phyloP scores from a whole-genome alignment of 2,113 vertebrate genomes.

The Climacteris rufus region DNA sequence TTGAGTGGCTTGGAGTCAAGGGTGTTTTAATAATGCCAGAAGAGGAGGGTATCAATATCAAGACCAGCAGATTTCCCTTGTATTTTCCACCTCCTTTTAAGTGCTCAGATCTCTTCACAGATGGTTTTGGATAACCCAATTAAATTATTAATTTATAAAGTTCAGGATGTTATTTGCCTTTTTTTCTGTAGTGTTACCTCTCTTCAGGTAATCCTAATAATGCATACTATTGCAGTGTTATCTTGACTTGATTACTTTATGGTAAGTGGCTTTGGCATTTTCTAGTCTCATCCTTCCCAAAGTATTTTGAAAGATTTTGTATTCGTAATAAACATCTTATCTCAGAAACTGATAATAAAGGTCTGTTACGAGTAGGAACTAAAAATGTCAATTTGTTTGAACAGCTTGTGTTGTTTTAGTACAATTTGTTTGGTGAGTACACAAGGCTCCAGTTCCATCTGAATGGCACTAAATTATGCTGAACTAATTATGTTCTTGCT shows the following conservation, averaged over 20 bases:
- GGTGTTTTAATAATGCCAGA: not conserved
- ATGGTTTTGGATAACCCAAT: not conserved
- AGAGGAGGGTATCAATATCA: not conserved
- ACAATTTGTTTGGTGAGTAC: conserved; percentile 76
- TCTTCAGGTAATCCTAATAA: not conserved
- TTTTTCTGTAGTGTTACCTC: not conserved
- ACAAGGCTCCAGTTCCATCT: conserved; percentile 71
- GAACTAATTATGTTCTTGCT: conserved; percentile 74
- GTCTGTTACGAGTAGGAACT: conserved; percentile 68
- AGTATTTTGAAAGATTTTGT: conserved; percentile 9
- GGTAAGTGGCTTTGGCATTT: not conserved
- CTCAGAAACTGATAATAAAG: conserved; percentile 64
- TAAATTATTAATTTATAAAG: not conserved
- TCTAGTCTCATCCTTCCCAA: not conserved
- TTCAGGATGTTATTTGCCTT: not conserved
- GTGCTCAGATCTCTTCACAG: not conserved
- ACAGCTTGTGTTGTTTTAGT: conserved; percentile 77
- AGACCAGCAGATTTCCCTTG: not conserved
- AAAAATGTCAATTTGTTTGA: conserved; percentile 78
- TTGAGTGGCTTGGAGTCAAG: not conserved
- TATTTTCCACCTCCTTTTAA: not conserved
- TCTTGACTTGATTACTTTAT: not conserved
- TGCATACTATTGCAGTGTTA: not conserved
- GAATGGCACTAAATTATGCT: conserved; percentile 72
- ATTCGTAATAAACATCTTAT: conserved; percentile 60